Base-by-base conservation (phyloP, 1,140 invertebrate genomes). In the Diachasma alloeum region DNA sequence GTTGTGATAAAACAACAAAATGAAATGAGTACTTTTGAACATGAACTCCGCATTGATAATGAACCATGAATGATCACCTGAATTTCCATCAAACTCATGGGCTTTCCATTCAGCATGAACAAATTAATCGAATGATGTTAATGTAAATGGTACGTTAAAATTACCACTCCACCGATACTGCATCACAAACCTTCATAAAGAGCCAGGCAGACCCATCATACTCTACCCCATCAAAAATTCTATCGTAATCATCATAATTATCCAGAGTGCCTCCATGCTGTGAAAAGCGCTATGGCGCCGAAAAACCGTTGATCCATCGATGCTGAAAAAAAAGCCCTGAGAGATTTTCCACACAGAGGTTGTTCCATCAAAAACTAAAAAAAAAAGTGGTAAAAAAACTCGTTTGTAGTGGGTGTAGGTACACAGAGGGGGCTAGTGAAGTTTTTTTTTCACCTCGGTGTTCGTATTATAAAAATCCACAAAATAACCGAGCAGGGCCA, bases 401-500 rank as follows among this genome's bases (percentile, higher is more conserved):
- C 59, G 59, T 63, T 63, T 26, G 59, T 63, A 63, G 59, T 63
- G 59, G 59, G 59, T 63, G 59, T 63, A 63, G 59, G 59, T 63
- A 63, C 59, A 63, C 59, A 63, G 59, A 26, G 22, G 59, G 11
- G 48, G 19, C 42, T 63, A 39, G 46, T 48, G 44, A 79, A 6
- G 6, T 37, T 26, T 78, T 73, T 74, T 78, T 73, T 74, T 72
- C 72, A 56, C 56, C 67, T 74, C 75, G 78, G 76, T 75, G 56
- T 68, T 78, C 81, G 84, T 88, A 88, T 88, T 89, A 89, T 87
- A 89, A 90, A 90, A 90, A 90, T 90, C 88, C 88, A 87, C 88
- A 90, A 90, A 90, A 90, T 90, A 90, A 88, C 88, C 86, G 85
- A 89, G 86, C 86, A 85, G 85, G 88, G 87, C 84, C 88, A 89